Evolutionary conservation across 2,888 invertebrate genomes (phyloP).

Genomic region (Acrobasis suavella): DNA sequence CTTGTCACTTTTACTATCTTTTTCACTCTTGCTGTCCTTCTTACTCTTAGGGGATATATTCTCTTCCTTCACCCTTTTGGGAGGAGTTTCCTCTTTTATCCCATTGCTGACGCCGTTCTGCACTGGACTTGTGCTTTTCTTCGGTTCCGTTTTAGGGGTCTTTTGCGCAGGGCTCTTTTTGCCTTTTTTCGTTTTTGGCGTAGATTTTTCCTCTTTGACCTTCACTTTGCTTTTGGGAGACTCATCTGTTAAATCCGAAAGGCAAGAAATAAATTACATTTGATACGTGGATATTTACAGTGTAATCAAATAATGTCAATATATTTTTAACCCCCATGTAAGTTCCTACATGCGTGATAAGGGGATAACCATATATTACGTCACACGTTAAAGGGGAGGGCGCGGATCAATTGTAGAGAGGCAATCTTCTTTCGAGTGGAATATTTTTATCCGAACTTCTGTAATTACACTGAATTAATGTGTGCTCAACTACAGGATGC

Average conservation of each 20-base stretch:
- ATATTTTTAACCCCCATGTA: no score
- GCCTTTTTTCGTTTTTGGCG: conserved; percentile 24
- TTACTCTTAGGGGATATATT: conserved; percentile 3
- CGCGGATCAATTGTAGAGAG: no score
- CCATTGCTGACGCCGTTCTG: conserved; percentile 30
- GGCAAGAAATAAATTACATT: not conserved
- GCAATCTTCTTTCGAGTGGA: no score
- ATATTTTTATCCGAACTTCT: no score
- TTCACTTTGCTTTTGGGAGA: conserved; percentile 25
- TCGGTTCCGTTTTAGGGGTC: conserved; percentile 7
- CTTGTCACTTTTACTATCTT: conserved; percentile 31
- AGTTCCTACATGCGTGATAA: no score
- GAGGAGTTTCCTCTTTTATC: conserved; percentile 25
- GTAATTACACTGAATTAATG: no score
- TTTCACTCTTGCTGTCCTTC: conserved; percentile 23
- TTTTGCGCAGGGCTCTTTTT: not conserved
- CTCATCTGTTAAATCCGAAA: conserved; percentile 26
- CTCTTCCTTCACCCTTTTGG: conserved; percentile 22
- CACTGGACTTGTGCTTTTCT: not conserved
- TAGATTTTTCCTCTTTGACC: conserved; percentile 32
- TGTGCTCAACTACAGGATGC: no score
- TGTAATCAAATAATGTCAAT: no score
- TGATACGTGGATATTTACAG: not conserved
- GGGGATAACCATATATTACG: no score
- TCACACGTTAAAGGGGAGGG: no score